Evolutionary conservation across 1,140 invertebrate genomes (phyloP).

Genomic region (Caenorhabditis inopinata): DNA sequence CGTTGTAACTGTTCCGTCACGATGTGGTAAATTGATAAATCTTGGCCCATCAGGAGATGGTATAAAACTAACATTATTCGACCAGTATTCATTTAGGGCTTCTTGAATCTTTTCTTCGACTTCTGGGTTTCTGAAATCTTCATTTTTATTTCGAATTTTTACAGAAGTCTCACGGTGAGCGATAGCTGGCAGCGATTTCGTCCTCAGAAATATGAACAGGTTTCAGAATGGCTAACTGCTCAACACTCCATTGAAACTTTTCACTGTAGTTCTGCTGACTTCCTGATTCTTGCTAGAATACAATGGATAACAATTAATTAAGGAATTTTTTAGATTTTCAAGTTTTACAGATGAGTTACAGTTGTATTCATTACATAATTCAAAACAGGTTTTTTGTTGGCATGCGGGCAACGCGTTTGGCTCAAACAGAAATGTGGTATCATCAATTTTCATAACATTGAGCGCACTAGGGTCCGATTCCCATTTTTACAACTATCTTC

Average conservation of each 20-base stretch:
- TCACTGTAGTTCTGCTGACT: background rate
- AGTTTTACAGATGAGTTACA: too few relatives aligned
- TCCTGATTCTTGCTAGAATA: background rate
- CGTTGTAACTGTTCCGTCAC: conserved; percentile 14
- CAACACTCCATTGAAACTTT: conserved; percentile 5
- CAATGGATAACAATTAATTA: background rate
- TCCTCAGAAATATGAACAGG: background rate
- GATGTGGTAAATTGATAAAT: background rate
- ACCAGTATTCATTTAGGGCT: conserved; percentile 1
- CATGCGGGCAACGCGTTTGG: too few relatives aligned
- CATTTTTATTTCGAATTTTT: conserved; percentile 2
- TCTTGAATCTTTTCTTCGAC: conserved; percentile 18
- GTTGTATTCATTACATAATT: too few relatives aligned
- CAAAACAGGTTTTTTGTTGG: too few relatives aligned
- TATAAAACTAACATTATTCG: conserved; percentile 9
- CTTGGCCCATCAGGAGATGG: conserved; percentile 8
- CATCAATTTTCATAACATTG: too few relatives aligned
- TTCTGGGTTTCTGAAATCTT: conserved; percentile 21
- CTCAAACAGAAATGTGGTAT: too few relatives aligned
- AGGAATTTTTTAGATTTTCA: background rate
- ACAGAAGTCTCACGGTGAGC: background rate
- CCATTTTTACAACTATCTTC: too few relatives aligned
- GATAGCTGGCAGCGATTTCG: background rate
- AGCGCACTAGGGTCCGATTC: too few relatives aligned
- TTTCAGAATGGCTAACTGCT: conserved; percentile 4